Percentiles rank a stretch among this genome's conserved stretches.
phyloP scores from a whole-genome alignment of 2,797 vertebrate species.

The Macrochelys suwanniensis region DNA sequence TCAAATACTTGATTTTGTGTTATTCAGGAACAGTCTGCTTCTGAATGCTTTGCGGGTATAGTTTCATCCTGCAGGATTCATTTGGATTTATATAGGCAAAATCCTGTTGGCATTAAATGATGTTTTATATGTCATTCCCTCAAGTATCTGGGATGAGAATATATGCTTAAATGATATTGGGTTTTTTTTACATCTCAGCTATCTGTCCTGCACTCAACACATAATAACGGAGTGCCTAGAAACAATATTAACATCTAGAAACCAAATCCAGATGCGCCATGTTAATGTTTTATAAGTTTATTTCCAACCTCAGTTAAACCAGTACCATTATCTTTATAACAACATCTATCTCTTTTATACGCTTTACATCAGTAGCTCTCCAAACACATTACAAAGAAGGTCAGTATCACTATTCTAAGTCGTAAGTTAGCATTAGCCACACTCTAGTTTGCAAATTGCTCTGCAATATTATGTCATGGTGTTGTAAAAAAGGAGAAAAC shows the following conservation, averaged over 20 bases:
- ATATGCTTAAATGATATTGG: neutral
- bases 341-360: neutral
- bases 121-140: conserved; percentile 22
- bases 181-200: neutral
- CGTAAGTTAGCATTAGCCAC: neutral
- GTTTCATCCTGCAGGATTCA: conserved; percentile 44
- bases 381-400: neutral
- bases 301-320: neutral
- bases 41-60: conserved; percentile 18
- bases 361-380: neutral
- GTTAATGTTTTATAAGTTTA: neutral
- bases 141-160: conserved; percentile 5
- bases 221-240: neutral
- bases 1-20: conserved; percentile 60
- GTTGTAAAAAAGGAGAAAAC: neutral
- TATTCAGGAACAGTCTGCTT: conserved; percentile 29
- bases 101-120: conserved; percentile 42
- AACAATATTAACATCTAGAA: neutral
- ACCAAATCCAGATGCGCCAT: neutral
- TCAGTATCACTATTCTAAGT: too few relatives aligned
- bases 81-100: conserved; percentile 18
- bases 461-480: neutral
- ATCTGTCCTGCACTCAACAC: neutral
- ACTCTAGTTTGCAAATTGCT: neutral
- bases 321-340: neutral